Evolutionary conservation across 2,797 vertebrate species (phyloP).

Genomic region (Gorsachius magnificus): DNA sequence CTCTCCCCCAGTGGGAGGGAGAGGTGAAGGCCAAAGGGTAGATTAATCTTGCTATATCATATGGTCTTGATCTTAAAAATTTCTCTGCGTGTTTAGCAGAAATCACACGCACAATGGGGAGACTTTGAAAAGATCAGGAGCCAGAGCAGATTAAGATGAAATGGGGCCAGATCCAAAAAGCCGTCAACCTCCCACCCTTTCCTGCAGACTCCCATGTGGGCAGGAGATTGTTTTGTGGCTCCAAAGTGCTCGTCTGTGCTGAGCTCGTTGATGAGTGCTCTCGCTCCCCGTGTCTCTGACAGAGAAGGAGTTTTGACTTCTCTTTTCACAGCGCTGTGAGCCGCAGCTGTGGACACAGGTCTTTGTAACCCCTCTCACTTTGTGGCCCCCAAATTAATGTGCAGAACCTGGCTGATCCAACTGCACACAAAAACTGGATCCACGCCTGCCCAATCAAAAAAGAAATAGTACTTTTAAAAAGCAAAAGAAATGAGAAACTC

Average conservation of each 20-base stretch:
- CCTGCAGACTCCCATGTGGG: conserved; percentile 63
- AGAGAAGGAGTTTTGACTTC: not conserved
- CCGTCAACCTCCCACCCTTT: conserved; percentile 62
- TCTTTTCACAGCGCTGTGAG: not conserved
- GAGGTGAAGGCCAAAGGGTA: conserved; percentile 65
- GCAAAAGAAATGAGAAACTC: not conserved
- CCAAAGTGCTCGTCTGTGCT: not conserved
- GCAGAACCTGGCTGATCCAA: not conserved
- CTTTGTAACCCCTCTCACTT: not conserved
- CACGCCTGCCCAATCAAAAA: not conserved
- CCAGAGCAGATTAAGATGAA: conserved; percentile 61
- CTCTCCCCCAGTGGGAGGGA: conserved; percentile 49
- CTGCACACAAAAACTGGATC: not conserved
- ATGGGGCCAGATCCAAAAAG: conserved; percentile 58
- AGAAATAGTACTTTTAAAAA: not conserved
- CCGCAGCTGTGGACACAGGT: conserved; percentile 19
- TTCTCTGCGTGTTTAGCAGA: conserved; percentile 54
- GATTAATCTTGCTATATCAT: conserved; percentile 71
- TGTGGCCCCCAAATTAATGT: not conserved
- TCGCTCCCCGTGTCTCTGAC: not conserved
- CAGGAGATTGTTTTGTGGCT: conserved; percentile 39
- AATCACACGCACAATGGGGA: conserved; percentile 51
- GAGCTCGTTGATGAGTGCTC: not conserved
- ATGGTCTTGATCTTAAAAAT: conserved; percentile 64
- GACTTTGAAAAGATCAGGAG: conserved; percentile 54